Base-by-base conservation (phyloP, 2,888 invertebrate species). In the Chromoteleia sp. region DNA sequence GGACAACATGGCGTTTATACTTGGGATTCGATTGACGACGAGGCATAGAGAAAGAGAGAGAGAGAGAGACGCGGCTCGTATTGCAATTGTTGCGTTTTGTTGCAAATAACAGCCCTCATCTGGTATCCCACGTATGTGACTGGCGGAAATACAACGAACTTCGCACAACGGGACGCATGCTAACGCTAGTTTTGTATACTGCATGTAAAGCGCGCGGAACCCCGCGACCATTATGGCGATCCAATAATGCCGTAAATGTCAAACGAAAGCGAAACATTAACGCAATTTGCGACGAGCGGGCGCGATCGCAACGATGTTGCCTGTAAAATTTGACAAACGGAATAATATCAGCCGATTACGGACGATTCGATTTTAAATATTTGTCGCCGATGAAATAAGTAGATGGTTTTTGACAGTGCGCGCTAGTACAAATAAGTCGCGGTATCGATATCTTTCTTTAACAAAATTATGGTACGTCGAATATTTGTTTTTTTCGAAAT, bases 71-170 rank as follows among this genome's bases (percentile, higher is more conserved):
- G 68, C 81, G 86, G 84, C 86, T 88, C 87, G 79, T 83, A 82
- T 89, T 87, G 85, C 88, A 87, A 89, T 89, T 89, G 89, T 89
- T 88, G 85, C 88, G 88, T 87, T 87, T 87, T 86, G 87, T 87
- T 88, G 88, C 86, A 88, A 89, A 89, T 88, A 90, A 90, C 89
- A 89, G 86, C 81, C 84, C 83, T 82, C 77, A 74, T 50, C 61
- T 77, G 68, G 45, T 79, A 75, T 80, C 83, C 78, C 80, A 43
- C 81, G 76, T 79, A 61, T 68, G 74, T 30, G 68, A 77, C 81
- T 82, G 67, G 74, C 82, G 83, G 83, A 82, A 83, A 82, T 83
- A 82, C 82, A 83, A 82, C 80, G 70, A 73, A 73, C 63, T 30
- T 61, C 17, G 76, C 77, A 71, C 77, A 78, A 68, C 81, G 74